Evolutionary conservation across 2,113 vertebrate genomes (phyloP).

Genomic region (Lophura nycthemera): DNA sequence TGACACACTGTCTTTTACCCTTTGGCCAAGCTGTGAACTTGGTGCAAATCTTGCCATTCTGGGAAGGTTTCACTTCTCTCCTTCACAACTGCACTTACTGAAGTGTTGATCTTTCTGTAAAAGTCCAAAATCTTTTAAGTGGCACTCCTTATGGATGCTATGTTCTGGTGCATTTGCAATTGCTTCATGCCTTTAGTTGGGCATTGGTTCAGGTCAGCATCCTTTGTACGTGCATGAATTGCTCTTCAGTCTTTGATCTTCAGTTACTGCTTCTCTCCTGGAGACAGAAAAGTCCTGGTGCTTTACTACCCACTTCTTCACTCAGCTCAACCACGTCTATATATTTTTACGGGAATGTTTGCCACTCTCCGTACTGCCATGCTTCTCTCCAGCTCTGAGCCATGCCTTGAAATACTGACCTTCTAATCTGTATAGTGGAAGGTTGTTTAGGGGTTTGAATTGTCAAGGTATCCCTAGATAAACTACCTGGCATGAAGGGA

Average conservation of each 20-base stretch:
- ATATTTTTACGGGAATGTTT: not conserved
- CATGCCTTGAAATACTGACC: not conserved
- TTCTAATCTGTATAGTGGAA: not conserved
- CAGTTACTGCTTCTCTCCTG: not conserved
- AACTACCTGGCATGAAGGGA: not conserved
- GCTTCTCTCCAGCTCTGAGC: not conserved
- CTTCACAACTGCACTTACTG: not conserved
- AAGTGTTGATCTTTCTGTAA: not conserved
- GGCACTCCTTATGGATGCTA: not conserved
- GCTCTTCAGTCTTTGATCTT: not conserved
- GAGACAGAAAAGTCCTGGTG: not conserved
- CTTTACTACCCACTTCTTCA: not conserved
- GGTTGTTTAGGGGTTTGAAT: not conserved
- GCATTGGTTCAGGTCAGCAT: not conserved
- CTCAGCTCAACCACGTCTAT: not conserved
- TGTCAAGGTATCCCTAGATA: accelerated
- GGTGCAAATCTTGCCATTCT: not conserved
- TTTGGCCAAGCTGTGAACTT: too few relatives aligned
- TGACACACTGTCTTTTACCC: not conserved
- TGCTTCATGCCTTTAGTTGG: not conserved
- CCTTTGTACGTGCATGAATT: not conserved
- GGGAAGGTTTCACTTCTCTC: not conserved
- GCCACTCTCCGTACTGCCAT: not conserved
- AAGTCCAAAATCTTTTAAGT: not conserved
- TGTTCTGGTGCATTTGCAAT: not conserved